Base-by-base conservation (phyloP, 2,113 vertebrate species). In the Mesembrinibis cayennensis region DNA sequence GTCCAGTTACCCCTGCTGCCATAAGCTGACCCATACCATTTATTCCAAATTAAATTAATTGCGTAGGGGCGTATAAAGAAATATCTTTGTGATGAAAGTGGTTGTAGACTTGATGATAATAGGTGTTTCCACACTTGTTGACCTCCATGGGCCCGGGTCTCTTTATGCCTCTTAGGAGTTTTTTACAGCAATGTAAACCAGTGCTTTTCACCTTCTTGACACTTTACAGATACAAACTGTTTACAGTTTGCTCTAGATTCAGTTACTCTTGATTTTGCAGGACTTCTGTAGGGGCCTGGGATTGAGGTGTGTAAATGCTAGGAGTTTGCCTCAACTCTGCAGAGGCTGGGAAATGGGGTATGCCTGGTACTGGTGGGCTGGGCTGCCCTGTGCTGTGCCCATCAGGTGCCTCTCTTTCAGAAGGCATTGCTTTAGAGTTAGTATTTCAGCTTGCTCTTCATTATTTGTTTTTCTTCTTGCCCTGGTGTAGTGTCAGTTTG, bases 391-490 rank as follows among this genome's bases (percentile, higher is more conserved):
- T 2, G 1, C 52, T 38, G 30, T 56, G 85, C 67, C 69, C 61
- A 58, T 87, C 86, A 84, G 69, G 56, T 4, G 6, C 56, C 19
- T 61, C 65, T 52, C 70, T 91, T 91, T 78, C 22, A 25, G 45
- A 42, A 76, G 56, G 11, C 2, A 0, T 87, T 91, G 22, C 58
- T 91, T 36, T 30, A 49, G 66, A 59, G 42, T 85, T 87, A 72
- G 56, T 74, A 55, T 93, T 91, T 82, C 66, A 87, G 11, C 7
- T 88, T 26, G 1, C 10, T 89, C 77, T 79, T 95, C 19, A 4
- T 91, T 73, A 72, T 74, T 95, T 87, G 52, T 73, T 93, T 94
- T 93, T 65, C 52, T 79, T 47, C 71, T 95, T 94, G 83, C 30
- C 9, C 40, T 89, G 58, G 7, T 89, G 9, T 63, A 87, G 29